Conservation (phyloP, 2,888 invertebrate genomes). For the Operophtera brumata region DNA sequence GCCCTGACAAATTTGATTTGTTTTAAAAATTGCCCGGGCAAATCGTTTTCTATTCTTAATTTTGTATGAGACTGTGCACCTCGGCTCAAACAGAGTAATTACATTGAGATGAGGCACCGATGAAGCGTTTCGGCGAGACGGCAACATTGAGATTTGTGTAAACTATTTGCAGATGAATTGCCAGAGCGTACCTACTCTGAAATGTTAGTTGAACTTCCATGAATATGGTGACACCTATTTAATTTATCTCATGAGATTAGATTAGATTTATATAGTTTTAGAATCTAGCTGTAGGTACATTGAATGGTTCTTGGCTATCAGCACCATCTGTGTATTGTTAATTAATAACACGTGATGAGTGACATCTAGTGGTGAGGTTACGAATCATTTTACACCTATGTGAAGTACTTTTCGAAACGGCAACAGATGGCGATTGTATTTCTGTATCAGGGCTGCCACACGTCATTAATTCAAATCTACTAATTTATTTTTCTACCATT, state of each 20-base stretch:
- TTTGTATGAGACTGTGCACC: slow-evolving; percentile 27
- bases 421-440: not conserved
- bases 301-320: not conserved
- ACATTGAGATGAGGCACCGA: slow-evolving; percentile 5
- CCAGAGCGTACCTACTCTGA: no score
- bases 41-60: no score
- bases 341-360: not conserved
- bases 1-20: no score
- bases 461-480: not conserved
- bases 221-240: no score
- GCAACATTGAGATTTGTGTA: not conserved
- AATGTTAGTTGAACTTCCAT: no score
- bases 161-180: not conserved
- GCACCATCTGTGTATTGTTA: not conserved
- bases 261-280: no score
- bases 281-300: not conserved
- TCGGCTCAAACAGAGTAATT: slow-evolving; percentile 11
- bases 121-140: no score
- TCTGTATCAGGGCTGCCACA: not conserved
- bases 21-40: no score
- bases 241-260: no score
- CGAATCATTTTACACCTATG: not conserved
- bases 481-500: not conserved
- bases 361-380: not conserved
- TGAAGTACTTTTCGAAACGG: not conserved